Evolutionary conservation across 1,140 invertebrate species (phyloP), one percentile per base, ranked within the genome.

Genomic region (Cherax destructor): DNA sequence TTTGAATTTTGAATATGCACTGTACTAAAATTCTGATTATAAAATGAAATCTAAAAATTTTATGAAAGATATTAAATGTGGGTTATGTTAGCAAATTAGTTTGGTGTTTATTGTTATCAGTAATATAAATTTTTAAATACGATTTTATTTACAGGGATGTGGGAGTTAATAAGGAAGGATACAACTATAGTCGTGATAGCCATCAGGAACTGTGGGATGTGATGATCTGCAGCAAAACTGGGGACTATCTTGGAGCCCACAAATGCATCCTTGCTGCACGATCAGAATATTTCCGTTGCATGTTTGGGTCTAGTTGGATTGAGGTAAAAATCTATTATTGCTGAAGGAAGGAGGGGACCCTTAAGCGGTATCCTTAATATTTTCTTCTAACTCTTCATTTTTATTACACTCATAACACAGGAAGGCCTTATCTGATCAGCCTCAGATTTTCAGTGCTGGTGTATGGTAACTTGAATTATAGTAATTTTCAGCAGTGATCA

Each of bases 271-370:
- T 97, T 41, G 95, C 96, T 0, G 96, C 97, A 3, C 94, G 97
- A 85, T 94, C 97, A 6, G 97, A 97, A 79, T 97, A 97, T 94
- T 98, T 97, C 94, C 95, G 96, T 80, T 96, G 96, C 92, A 97
- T 97, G 96, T 96, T 97, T 92, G 95, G 95, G 88, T 95, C 95
- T 93, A 95, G 96, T 87, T 97, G 97, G 97, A 95, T 96, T 85
- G 96, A 96, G 95, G 96, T 96, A 93, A 24, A 74, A n/a, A 5
- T 5, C 5, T 1, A 74, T 74, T 74, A 3, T 74, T 41, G 30
- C 30, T 41, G 30, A 41, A 41, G 30, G 30, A 2, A 41, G 0
- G 30, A 41, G 30, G 30, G 30, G 30, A 41, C 30, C 30, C 2
- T 41, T 41, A 2, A 41, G 30, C 2, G 30, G 30, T 41, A 41